Conservation (phyloP, 2,113 vertebrate genomes). For the Carettochelys insculpta region DNA sequence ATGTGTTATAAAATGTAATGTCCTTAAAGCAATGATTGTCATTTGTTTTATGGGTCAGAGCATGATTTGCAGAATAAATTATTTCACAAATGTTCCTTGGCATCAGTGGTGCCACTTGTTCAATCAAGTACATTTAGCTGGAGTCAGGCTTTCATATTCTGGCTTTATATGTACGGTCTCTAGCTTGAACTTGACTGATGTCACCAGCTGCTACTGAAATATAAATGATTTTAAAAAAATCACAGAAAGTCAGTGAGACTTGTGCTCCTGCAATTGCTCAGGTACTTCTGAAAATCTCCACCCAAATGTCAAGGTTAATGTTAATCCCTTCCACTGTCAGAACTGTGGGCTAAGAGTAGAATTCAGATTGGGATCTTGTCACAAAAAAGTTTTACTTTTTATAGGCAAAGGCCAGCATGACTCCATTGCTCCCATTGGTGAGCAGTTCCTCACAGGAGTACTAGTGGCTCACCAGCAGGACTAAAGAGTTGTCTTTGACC, state of each 20-base stretch:
- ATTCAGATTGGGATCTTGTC: background rate
- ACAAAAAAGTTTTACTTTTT: background rate
- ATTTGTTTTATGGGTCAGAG: background rate
- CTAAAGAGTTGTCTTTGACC: too few species aligned
- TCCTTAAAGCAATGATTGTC: background rate
- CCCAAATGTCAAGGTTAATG: background rate
- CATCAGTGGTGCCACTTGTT: background rate
- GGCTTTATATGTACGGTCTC: background rate
- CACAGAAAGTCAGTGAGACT: background rate
- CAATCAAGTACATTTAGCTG: rapidly evolving
- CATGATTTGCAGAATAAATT: background rate
- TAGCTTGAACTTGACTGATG: background rate
- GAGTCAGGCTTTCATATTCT: background rate
- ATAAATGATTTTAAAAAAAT: too few species aligned
- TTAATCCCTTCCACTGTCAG: background rate
- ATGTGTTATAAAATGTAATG: background rate
- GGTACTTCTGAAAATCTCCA: background rate
- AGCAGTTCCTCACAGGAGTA: background rate
- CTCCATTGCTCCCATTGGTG: background rate
- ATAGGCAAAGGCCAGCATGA: background rate
- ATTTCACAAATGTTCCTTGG: background rate
- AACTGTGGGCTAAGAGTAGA: background rate
- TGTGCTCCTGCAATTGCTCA: background rate
- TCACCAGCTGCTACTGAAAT: background rate
- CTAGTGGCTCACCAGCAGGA: rapidly evolving